These are phyloP conservation scores for Hippolais icterina DNA, from an alignment of 2,113 vertebrate genomes.

Conservation along the genomic window DNA sequence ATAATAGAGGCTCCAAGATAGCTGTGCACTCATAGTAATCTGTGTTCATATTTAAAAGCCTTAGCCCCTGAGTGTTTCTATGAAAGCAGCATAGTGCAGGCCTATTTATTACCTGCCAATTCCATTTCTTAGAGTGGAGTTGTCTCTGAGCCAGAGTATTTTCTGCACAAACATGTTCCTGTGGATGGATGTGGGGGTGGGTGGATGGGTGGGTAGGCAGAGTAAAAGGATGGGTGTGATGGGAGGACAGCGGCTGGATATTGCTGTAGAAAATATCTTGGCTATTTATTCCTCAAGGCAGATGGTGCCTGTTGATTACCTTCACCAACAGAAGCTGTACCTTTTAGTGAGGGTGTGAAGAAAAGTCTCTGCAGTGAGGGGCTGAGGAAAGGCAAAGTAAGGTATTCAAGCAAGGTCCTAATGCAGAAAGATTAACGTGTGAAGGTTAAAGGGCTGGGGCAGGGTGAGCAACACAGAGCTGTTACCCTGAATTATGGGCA, in stretches of 20 bases:
- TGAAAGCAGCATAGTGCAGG: neutral
- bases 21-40: neutral
- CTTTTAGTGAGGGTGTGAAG: constrained; percentile 1
- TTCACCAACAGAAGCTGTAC: neutral
- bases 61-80: constrained; percentile 6
- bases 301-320: constrained; percentile 23
- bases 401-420: neutral
- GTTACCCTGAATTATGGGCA: neutral
- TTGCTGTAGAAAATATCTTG: neutral
- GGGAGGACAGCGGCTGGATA: constrained; percentile 8
- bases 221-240: neutral
- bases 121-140: constrained; percentile 9
- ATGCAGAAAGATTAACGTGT: neutral
- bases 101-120: constrained; percentile 47
- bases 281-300: constrained; percentile 24
- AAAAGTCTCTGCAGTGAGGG: neutral
- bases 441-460: neutral
- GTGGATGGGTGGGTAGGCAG: neutral
- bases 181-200: neutral
- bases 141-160: neutral
- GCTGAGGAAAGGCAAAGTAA: neutral
- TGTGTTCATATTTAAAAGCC: constrained; percentile 21
- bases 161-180: constrained; percentile 7
- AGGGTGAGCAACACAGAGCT: neutral
- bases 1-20: neutral